These are phyloP conservation scores for Temnothorax rugatulus DNA, from an alignment of 2,888 invertebrate species.

Conservation along the genomic window DNA sequence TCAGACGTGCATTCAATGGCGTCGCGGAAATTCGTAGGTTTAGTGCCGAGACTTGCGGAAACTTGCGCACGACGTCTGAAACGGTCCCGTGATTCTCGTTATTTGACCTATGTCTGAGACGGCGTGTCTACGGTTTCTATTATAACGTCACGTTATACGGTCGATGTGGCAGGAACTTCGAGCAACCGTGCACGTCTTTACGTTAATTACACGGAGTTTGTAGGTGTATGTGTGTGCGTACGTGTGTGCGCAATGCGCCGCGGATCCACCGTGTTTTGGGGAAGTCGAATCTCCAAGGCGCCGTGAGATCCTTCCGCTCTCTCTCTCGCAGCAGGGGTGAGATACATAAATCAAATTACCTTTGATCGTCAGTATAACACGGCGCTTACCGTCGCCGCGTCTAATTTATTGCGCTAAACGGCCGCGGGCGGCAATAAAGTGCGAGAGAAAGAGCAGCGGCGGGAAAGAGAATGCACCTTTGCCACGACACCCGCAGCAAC, in stretches of 20 bases:
- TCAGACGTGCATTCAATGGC: conserved; percentile 39
- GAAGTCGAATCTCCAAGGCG: conserved; percentile 49
- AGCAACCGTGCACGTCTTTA: conserved; percentile 55
- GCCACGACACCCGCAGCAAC: background rate
- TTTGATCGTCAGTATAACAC: conserved; percentile 54
- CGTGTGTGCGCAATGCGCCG: conserved; percentile 11
- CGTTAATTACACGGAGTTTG: conserved; percentile 57
- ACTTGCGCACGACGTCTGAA: conserved; percentile 52
- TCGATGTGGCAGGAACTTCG: conserved; percentile 51
- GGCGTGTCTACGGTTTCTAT: conserved; percentile 56
- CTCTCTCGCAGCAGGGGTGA: conserved; percentile 21
- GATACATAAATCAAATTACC: conserved; percentile 59
- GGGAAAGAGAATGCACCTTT: conserved; percentile 25
- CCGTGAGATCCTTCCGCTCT: background rate
- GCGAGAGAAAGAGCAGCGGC: background rate
- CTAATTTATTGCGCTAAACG: conserved; percentile 57
- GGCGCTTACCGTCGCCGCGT: conserved; percentile 44
- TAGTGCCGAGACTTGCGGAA: conserved; percentile 36
- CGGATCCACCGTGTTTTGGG: conserved; percentile 29
- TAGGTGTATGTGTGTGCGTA: background rate
- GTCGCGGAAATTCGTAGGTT: conserved; percentile 47
- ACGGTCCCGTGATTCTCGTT: conserved; percentile 49
- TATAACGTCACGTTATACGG: conserved; percentile 57
- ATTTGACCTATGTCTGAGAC: conserved; percentile 52
- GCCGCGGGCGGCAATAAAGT: conserved; percentile 38